Evolutionary conservation across 2,888 invertebrate species (phyloP).

Genomic region (Brassicogethes aeneus): DNA sequence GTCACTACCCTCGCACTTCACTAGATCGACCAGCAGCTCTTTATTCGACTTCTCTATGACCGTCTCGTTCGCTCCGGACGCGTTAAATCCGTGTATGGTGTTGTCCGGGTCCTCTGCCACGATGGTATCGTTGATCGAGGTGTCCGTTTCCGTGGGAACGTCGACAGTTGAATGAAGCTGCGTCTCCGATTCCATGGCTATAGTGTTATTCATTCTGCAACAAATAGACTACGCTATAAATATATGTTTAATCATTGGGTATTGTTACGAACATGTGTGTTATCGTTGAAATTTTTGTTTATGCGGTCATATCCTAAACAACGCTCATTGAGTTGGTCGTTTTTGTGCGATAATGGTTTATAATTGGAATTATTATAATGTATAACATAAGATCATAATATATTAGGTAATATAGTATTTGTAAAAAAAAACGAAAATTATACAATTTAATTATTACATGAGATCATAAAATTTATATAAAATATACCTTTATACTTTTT

Average conservation of each 20-base stretch:
- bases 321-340: too few relatives aligned
- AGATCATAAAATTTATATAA: too few relatives aligned
- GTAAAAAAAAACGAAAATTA: too few relatives aligned
- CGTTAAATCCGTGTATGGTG: slow-evolving; percentile 34
- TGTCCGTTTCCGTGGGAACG: slow-evolving; percentile 6
- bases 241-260: background rate
- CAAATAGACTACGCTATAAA: slow-evolving; percentile 6
- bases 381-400: too few relatives aligned
- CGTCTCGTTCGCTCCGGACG: slow-evolving; percentile 27
- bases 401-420: too few relatives aligned
- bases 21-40: slow-evolving; percentile 6
- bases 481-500: too few relatives aligned
- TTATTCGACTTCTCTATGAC: slow-evolving; percentile 27
- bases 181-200: slow-evolving; percentile 17
- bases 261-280: too few relatives aligned
- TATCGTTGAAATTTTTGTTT: too few relatives aligned
- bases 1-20: slow-evolving; percentile 60
- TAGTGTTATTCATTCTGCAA: slow-evolving; percentile 18
- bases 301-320: too few relatives aligned
- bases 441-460: too few relatives aligned
- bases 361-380: too few relatives aligned
- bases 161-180: slow-evolving; percentile 11
- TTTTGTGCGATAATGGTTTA: too few relatives aligned
- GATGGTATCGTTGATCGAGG: slow-evolving; percentile 5
- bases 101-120: slow-evolving; percentile 26